Evolutionary conservation across 2,888 invertebrate genomes (phyloP), one percentile per base, ranked within the genome.

Genomic region (Disparrhopalites patrizii): DNA sequence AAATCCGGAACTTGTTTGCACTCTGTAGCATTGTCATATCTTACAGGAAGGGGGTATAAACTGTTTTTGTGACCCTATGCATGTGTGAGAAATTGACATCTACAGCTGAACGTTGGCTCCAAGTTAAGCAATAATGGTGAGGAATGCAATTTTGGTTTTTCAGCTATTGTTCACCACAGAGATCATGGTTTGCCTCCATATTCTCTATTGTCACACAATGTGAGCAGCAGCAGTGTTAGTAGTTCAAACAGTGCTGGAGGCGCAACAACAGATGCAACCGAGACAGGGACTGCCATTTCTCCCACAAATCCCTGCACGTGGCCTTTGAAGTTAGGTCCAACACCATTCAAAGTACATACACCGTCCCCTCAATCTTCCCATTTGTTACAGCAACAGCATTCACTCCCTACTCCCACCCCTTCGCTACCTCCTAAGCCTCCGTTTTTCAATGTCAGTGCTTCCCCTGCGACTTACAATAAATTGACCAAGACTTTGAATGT

Each of bases 171-270:
- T 43, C 71, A 73, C 56, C 75, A 73, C 52, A 65, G 71, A 13
- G 73, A 73, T 18, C 68, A 73, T 28, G 70, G 67, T 10, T 60
- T 72, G 10, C 69, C 67, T 2, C 56, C 67, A 2, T 71, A 65
- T 58, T 64, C 70, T n/a, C 58, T 68, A 10, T 67, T 68, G 18
- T 66, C 70, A 8, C 72, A 72, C 50, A 75, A 71, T 31, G 50
- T 73, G 20, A 75, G 75, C 57, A 75, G 71, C 57, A 75, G 75
- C 58, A 75, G 75, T 52, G 69, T 75, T n/a, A 75, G 75, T 50
- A 74, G 73, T 62, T 72, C 73, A 0, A 73, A 73, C 23, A 72
- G 70, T 28, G 71, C 69, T 23, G 69, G 70, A 38, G 62, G 54
- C 31, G n/a, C 52, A 18, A 33, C 51, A 10, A 47, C 56, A 13